Evolutionary conservation across 2,888 invertebrate genomes (phyloP), one percentile per base, ranked within the genome.

Genomic region (Tetragnatha montana): DNA sequence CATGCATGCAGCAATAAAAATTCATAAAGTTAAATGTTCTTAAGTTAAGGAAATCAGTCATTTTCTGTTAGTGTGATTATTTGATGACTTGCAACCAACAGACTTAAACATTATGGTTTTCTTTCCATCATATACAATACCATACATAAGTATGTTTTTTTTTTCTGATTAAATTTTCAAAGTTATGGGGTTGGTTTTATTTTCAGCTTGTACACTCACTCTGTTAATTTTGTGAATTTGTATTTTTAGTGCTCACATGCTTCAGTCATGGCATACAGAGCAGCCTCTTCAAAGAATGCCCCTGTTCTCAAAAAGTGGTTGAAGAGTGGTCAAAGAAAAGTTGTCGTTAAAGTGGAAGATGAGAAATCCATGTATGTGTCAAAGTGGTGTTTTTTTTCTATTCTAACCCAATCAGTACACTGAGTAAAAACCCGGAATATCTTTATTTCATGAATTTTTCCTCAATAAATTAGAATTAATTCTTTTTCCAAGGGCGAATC

Each of bases 231-330:
- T 35, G 35, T 35, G 4, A 35, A 35, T 35, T 35, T 35, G 35
- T 35, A 4, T 35, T 35, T 35, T 69, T 92, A 97, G 93, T 98
- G 98, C 94, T 95, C 96, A n/a, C 98, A 98, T 93, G 98, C 97
- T n/a, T 97, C 98, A 0, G 96, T 98, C 0, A 96, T 96, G 17
- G 97, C 97, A 0, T 97, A 96, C 92, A 96, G 96, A 91, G 95
- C 96, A 92, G 95, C 96, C 0, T 93, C 94, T 75, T 94, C 93
- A 84, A 95, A 94, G 87, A 95, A 96, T 92, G 96, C 96, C 0
- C 95, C 95, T 81, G 93, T 96, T 3, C 93, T 96, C n/a, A 94
- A 94, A 69, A 92, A 94, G 10, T 97, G 97, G 97, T 95, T 96
- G 92, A 93, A 94, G 82, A 94, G 95, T 91, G 97, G 98, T 0